Base-by-base conservation (phyloP, 1,140 invertebrate genomes). In the Orussus abietinus region DNA sequence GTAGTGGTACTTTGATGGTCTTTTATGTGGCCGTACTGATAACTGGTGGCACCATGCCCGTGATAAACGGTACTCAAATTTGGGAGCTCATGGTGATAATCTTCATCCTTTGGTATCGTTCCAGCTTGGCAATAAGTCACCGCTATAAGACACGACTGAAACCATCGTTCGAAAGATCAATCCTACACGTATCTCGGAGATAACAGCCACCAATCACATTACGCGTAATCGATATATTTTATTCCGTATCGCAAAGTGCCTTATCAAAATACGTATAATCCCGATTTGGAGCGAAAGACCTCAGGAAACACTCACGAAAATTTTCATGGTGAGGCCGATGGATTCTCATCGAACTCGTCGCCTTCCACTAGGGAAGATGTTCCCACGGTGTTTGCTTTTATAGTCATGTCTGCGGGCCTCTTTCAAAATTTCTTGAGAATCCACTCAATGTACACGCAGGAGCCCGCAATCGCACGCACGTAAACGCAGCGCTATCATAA, bases 11-110 rank as follows among this genome's bases (percentile, higher is more conserved):
- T 13, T n/a, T 38, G 47, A 14, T 56, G 53, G 44, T 55, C 58
- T 32, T 65, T 41, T 10, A 60, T 37, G 12, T 59, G 39, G 11
- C 62, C 57, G 15, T 60, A 62, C 38, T 64, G 64, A 49, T 67
- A 69, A 48, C 64, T 65, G 21, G 57, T 62, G 15, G 66, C 63
- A 25, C 64, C 62, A 14, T 61, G 54, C 2, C 61, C 58, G 29
- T 64, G 65, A 53, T 68, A 52, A 25, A 63, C 45, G 3, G 57
- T 40, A 12, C 52, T 58, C n/a, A 61, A 62, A 47, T 61, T 51
- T 10, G 65, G 64, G 42, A 64, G 62, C n/a, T n/a, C n/a, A 38
- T 58, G 44, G 13, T 41, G 30, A 38, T 61, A 45, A 6, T 48
- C 46, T n/a, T 51, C 22, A n/a, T 28, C 38, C 37, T 56, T 47